Percentiles rank a stretch among this genome's conserved stretches.
phyloP scores from a whole-genome alignment of 2,888 invertebrate genomes.

The Dexiosoma caninum region DNA sequence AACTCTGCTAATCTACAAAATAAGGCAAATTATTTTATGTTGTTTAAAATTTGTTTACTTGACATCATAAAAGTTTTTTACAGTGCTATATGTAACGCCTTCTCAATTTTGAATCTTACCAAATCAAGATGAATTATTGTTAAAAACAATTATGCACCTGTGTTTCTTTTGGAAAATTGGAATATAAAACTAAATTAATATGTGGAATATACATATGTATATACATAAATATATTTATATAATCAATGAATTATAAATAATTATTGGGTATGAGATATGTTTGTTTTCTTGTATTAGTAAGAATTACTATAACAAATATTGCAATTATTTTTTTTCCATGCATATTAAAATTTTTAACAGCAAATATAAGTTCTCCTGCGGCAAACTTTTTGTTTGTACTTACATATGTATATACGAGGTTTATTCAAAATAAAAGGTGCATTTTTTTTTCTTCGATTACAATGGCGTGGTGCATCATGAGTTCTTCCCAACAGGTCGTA shows the following conservation, averaged over 20 bases:
- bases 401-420: too few relatives aligned
- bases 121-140: slow-evolving; percentile 18
- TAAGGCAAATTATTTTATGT: slow-evolving; percentile 50
- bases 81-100: slow-evolving; percentile 40
- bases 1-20: slow-evolving; percentile 36
- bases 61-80: background rate
- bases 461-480: too few relatives aligned
- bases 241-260: slow-evolving; percentile 19
- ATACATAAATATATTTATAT: slow-evolving; percentile 39
- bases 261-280: slow-evolving; percentile 1
- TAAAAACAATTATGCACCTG: slow-evolving; percentile 55
- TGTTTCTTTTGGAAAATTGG: background rate
- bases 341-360: too few relatives aligned
- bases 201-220: slow-evolving; percentile 14
- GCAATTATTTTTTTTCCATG: too few relatives aligned
- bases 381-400: too few relatives aligned
- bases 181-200: slow-evolving; percentile 32
- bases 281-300: background rate
- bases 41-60: background rate
- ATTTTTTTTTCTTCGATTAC: too few relatives aligned
- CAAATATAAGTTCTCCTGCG: too few relatives aligned
- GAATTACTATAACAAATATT: too few relatives aligned
- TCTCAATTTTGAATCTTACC: slow-evolving; percentile 6
- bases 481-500: too few relatives aligned
- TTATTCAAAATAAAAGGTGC: too few relatives aligned